A percentile compares a stretch with the other conserved stretches of the same genome.
These are phyloP conservation scores for Papilio polytes DNA, from an alignment of 1,140 invertebrate species.

Conservation along the genomic window DNA sequence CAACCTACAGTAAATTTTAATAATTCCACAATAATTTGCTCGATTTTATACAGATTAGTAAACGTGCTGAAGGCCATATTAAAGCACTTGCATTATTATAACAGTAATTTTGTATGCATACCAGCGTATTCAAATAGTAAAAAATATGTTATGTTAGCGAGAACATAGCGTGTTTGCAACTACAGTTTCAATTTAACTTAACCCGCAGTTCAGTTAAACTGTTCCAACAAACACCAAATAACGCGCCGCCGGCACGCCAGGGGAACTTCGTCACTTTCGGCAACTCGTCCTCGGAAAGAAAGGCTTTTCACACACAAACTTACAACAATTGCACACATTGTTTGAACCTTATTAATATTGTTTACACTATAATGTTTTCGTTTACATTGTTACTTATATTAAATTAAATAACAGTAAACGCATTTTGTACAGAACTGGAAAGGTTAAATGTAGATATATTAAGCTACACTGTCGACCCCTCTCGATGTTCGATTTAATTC, in stretches of 20 bases:
- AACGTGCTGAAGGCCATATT: not conserved
- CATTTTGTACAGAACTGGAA: too few relatives aligned
- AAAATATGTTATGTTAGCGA: slow-evolving; percentile 22
- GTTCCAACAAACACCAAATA: slow-evolving; percentile 65
- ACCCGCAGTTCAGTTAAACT: slow-evolving; percentile 58
- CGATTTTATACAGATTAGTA: not conserved
- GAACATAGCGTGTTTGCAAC: slow-evolving; percentile 40
- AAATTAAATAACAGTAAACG: too few relatives aligned
- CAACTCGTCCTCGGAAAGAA: slow-evolving; percentile 47
- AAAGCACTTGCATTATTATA: not conserved
- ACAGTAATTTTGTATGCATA: not conserved
- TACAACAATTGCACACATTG: not conserved
- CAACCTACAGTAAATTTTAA: too few relatives aligned
- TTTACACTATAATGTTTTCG: not conserved
- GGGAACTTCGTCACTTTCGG: slow-evolving; percentile 55
- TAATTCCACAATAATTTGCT: too few relatives aligned
- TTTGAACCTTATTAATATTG: not conserved
- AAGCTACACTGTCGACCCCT: not conserved
- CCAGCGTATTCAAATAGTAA: slow-evolving; percentile 6
- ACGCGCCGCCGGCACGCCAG: slow-evolving; percentile 63
- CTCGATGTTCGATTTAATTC: not conserved
- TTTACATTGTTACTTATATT: not conserved
- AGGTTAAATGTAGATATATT: too few relatives aligned
- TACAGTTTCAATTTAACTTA: slow-evolving; percentile 70
- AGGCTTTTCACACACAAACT: slow-evolving; percentile 33